Conservation (phyloP, 2,888 invertebrate species). For the Eupeodes luniger region DNA sequence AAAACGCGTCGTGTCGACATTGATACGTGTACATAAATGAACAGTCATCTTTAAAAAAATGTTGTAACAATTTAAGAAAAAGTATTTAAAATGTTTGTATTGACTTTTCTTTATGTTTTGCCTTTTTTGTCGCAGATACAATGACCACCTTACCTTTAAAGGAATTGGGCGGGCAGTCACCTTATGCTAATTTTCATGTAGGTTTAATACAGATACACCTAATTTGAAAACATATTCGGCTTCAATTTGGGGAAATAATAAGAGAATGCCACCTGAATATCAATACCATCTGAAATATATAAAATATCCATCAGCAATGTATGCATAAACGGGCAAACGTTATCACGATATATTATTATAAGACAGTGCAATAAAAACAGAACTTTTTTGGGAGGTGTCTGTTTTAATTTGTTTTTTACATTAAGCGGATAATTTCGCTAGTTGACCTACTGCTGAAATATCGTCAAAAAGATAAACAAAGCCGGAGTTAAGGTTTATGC, state of each 20-base stretch:
- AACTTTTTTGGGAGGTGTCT: conserved; percentile 6
- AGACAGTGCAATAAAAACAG: conserved; percentile 31
- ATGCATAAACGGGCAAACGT: conserved; percentile 51
- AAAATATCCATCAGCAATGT: conserved; percentile 36
- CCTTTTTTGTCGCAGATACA: conserved; percentile 25
- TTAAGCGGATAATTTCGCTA: not conserved
- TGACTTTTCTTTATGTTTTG: conserved; percentile 21
- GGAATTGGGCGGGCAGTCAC: not conserved
- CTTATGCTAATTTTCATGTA: not conserved
- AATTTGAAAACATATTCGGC: conserved; percentile 12
- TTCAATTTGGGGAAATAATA: conserved; percentile 20
- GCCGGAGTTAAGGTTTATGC: not conserved
- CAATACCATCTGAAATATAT: conserved; percentile 45
- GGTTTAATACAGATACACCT: conserved; percentile 11
- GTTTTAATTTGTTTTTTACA: conserved; percentile 12
- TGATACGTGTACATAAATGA: too few relatives aligned
- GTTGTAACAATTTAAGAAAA: too few relatives aligned
- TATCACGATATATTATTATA: conserved; percentile 24
- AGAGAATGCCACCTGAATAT: conserved; percentile 41
- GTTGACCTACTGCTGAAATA: conserved; percentile 45
- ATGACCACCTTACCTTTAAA: conserved; percentile 14
- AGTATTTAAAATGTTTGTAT: too few relatives aligned
- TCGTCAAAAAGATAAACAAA: not conserved
- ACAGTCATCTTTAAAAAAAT: too few relatives aligned
- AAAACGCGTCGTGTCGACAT: too few relatives aligned